phyloP scores from a whole-genome alignment of 1,140 invertebrate species.

The Triops cancriformis region DNA sequence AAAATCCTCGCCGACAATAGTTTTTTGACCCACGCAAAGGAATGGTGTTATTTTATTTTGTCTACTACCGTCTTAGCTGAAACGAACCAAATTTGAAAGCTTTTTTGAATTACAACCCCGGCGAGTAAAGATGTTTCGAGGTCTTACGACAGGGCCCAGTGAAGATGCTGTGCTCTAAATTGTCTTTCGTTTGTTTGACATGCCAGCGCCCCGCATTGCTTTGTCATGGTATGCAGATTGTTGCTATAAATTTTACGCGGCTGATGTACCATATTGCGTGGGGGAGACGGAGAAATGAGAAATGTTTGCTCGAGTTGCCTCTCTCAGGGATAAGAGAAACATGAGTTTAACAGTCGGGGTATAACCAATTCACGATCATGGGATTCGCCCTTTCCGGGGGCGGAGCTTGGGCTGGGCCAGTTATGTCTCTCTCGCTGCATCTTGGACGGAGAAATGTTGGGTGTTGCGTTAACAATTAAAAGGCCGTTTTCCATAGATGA shows the following conservation, averaged over 20 bases:
- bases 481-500: background rate
- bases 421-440: background rate
- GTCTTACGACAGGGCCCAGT: background rate
- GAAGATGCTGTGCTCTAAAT: conserved; percentile 1
- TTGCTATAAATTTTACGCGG: conserved; percentile 10
- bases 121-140: conserved; percentile 5
- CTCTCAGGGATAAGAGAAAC: background rate
- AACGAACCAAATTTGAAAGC: conserved; percentile 4
- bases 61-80: background rate
- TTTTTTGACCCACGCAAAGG: no score
- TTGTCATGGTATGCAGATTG: conserved; percentile 13
- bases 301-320: background rate
- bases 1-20: no score
- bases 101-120: background rate
- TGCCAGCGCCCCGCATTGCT: conserved; percentile 11
- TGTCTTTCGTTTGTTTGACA: conserved; percentile 10
- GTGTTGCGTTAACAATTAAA: background rate
- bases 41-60: no score
- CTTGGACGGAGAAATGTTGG: background rate
- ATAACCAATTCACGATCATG: conserved; percentile 3
- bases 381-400: background rate
- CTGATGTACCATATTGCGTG: conserved; percentile 9
- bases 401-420: background rate
- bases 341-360: background rate
- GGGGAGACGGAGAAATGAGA: background rate